Percentiles rank a stretch among this genome's conserved stretches.
Evolutionary conservation across 2,888 invertebrate genomes (phyloP).

Genomic region (Drosophila formosana): DNA sequence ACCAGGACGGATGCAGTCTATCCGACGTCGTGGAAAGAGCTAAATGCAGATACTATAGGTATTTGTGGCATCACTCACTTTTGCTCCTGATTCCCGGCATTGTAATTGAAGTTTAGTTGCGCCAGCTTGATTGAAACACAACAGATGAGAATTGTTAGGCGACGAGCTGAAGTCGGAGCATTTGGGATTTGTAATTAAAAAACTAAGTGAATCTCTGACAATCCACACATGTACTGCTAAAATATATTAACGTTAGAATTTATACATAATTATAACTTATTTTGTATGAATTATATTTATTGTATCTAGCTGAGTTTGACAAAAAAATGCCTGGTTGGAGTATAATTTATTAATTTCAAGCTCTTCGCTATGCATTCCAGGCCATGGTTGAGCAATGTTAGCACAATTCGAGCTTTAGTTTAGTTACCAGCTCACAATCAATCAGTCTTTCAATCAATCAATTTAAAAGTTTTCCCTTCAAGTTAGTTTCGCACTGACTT

Average conservation of each 20-base stretch:
- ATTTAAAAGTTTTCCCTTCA: slow-evolving; percentile 34
- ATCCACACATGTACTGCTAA: background rate
- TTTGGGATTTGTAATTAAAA: background rate
- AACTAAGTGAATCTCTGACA: background rate
- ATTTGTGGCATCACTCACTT: background rate
- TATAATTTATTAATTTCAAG: background rate
- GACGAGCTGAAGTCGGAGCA: background rate
- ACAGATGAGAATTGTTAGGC: too few relatives aligned
- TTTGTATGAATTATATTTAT: background rate
- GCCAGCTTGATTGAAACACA: slow-evolving; percentile 39
- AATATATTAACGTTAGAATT: slow-evolving; percentile 11
- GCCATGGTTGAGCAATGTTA: slow-evolving; percentile 1
- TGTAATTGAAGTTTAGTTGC: background rate
- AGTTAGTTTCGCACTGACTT: slow-evolving; percentile 38
- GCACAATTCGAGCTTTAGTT: background rate
- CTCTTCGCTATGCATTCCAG: slow-evolving; percentile 4
- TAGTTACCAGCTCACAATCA: slow-evolving; percentile 37
- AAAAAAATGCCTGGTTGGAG: background rate
- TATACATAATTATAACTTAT: slow-evolving; percentile 2
- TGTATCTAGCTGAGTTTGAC: slow-evolving; percentile 3
- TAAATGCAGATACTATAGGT: too few relatives aligned
- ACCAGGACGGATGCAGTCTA: slow-evolving; percentile 52
- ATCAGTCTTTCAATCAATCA: slow-evolving; percentile 61
- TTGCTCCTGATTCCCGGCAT: slow-evolving; percentile 8
- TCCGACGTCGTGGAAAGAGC: too few relatives aligned